Evolutionary conservation across 2,888 invertebrate genomes (phyloP).

Genomic region (Tortrix viridana): DNA sequence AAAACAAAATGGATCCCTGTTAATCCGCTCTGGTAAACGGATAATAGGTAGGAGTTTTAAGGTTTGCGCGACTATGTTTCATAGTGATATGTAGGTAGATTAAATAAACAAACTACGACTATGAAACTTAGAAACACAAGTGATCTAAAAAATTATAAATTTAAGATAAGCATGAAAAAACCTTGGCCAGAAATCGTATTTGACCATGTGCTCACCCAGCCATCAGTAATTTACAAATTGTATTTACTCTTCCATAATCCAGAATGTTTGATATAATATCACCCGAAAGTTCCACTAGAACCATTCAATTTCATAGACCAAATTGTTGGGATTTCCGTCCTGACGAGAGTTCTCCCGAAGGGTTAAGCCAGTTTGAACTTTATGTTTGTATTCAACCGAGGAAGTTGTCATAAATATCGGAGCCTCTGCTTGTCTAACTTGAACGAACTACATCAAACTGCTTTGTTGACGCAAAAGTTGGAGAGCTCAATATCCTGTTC

Average conservation of each 20-base stretch:
- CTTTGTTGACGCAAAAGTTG: slow-evolving; percentile 71
- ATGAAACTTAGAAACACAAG: too few relatives aligned
- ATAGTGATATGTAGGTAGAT: too few relatives aligned
- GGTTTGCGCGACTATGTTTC: too few relatives aligned
- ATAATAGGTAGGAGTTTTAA: too few relatives aligned
- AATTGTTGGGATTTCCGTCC: slow-evolving; percentile 70
- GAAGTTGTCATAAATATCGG: slow-evolving; percentile 76
- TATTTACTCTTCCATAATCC: too few relatives aligned
- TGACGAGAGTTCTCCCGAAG: slow-evolving; percentile 66
- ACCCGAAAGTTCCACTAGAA: slow-evolving; percentile 46
- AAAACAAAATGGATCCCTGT: too few relatives aligned
- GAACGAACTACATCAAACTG: slow-evolving; percentile 71
- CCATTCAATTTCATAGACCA: slow-evolving; percentile 61
- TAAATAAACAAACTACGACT: too few relatives aligned
- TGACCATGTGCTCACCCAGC: too few relatives aligned
- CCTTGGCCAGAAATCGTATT: neutral
- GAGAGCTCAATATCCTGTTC: slow-evolving; percentile 67
- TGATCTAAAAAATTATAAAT: neutral
- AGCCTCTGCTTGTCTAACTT: slow-evolving; percentile 66
- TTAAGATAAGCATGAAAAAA: neutral
- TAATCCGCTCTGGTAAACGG: too few relatives aligned
- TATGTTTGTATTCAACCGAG: slow-evolving; percentile 69
- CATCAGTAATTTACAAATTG: too few relatives aligned
- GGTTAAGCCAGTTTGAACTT: slow-evolving; percentile 74
- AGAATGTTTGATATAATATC: slow-evolving; percentile 41